Percentiles rank a stretch among this genome's conserved stretches.
Conservation (phyloP, 2,797 vertebrate species). For the Thaleichthys pacificus region DNA sequence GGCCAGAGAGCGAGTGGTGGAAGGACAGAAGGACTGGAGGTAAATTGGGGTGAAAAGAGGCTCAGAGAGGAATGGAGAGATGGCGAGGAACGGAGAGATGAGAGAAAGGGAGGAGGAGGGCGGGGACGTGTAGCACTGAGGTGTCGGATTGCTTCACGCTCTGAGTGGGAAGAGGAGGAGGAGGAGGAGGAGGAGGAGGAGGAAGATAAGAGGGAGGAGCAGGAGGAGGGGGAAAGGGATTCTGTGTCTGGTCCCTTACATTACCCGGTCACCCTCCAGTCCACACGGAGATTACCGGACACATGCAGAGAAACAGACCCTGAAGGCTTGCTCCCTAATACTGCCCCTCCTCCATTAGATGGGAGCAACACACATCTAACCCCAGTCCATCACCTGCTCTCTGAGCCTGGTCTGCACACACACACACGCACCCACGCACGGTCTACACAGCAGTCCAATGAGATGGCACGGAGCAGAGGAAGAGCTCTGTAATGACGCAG, state of each 20-base stretch:
- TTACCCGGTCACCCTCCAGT: constrained; percentile 68
- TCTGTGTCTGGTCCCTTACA: neutral
- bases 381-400: neutral
- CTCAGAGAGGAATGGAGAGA: neutral
- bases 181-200: neutral
- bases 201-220: neutral
- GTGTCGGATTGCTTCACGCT: neutral
- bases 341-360: neutral
- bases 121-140: too few relatives aligned
- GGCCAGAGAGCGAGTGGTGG: too few relatives aligned
- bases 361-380: neutral
- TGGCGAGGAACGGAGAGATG: neutral
- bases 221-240: neutral
- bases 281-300: constrained; percentile 67
- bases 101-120: neutral
- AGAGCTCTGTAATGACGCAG: neutral
- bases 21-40: neutral
- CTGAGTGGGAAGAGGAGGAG: neutral
- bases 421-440: neutral
- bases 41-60: neutral
- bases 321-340: neutral
- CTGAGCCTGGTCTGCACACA: neutral
- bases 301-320: neutral
- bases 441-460: neutral
- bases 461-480: neutral